Percentiles rank a stretch among this genome's conserved stretches.
These are phyloP conservation scores for Chelonoidis abingdonii DNA, from an alignment of 2,113 vertebrate species.

Conservation along the genomic window DNA sequence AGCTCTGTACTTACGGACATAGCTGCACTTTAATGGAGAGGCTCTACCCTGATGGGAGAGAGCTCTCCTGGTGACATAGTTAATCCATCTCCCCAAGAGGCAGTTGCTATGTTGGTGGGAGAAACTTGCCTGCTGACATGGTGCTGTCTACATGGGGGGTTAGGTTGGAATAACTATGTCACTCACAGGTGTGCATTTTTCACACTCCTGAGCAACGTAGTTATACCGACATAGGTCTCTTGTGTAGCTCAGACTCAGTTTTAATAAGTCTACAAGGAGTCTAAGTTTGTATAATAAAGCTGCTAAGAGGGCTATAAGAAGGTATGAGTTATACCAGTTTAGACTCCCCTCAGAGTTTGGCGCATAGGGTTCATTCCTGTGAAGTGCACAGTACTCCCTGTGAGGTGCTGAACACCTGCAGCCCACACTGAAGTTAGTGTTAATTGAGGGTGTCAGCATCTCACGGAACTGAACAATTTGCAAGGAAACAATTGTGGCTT, in stretches of 20 bases:
- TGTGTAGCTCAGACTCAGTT: too few species aligned
- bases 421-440: not conserved
- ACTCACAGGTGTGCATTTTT: not conserved
- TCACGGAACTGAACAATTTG: not conserved
- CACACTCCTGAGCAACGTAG: fast-evolving
- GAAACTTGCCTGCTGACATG: not conserved
- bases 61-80: not conserved
- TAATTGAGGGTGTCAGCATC: not conserved
- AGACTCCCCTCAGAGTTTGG: not conserved
- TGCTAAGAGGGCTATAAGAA: not conserved
- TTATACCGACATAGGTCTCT: not conserved
- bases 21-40: not conserved
- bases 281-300: not conserved
- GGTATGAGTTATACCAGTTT: not conserved
- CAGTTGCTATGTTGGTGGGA: not conserved
- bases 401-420: not conserved
- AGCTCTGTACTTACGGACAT: too few species aligned
- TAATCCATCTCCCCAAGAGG: not conserved
- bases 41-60: not conserved
- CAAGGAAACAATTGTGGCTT: not conserved
- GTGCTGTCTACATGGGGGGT: not conserved
- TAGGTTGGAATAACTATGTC: not conserved
- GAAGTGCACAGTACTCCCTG: fast-evolving
- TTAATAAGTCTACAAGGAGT: not conserved
- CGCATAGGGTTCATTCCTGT: not conserved